phyloP scores from a whole-genome alignment of 2,113 vertebrate genomes.

The Indicator maculatus region DNA sequence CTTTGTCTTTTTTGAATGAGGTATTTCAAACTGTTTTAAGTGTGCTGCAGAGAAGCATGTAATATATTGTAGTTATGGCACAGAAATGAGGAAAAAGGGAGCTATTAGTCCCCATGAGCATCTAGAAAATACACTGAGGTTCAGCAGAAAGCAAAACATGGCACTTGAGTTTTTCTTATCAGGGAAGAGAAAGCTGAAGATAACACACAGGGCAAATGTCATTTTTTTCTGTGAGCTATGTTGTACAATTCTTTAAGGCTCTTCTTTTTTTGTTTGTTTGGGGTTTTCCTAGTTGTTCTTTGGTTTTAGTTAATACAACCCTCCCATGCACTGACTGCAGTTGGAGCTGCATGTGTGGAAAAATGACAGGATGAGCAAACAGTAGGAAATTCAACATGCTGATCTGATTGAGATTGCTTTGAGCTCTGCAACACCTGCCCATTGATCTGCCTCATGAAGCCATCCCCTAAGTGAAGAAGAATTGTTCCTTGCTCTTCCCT shows the following conservation, averaged over 20 bases:
- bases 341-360: background rate
- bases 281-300: background rate
- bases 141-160: background rate
- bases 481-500: background rate
- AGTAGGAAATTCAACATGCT: slow-evolving; percentile 15
- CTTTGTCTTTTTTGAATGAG: background rate
- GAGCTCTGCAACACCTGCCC: background rate
- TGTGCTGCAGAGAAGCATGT: background rate
- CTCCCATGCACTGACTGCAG: background rate
- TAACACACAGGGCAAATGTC: background rate
- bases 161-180: background rate
- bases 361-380: background rate
- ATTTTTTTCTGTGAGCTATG: background rate
- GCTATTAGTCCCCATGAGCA: background rate
- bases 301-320: background rate
- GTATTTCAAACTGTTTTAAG: background rate
- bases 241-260: background rate
- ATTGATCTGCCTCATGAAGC: background rate
- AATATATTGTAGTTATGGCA: background rate
- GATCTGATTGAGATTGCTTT: background rate
- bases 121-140: background rate
- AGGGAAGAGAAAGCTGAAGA: background rate
- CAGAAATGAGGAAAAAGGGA: background rate
- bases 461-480: background rate
- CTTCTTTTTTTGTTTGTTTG: background rate